phyloP scores from a whole-genome alignment of 2,113 vertebrate species.

The Xenopus tropicalis region DNA sequence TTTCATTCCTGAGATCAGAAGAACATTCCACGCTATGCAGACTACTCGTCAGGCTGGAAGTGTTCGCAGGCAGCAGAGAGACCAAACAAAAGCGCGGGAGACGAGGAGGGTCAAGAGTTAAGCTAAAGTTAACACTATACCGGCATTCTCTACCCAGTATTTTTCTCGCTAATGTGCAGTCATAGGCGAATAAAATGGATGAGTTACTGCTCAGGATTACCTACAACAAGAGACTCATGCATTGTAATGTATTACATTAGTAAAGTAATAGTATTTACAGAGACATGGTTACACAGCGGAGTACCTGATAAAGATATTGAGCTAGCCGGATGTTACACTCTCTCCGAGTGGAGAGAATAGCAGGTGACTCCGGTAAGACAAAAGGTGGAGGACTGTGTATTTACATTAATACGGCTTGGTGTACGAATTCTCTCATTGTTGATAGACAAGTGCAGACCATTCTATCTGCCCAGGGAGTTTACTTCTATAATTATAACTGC shows the following conservation, averaged over 20 bases:
- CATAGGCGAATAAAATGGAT: neutral
- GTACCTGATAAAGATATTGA: neutral
- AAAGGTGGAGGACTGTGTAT: neutral
- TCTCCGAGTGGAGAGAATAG: neutral
- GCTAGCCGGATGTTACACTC: neutral
- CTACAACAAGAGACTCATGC: neutral
- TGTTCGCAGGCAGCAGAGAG: neutral
- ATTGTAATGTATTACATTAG: conserved; percentile 1
- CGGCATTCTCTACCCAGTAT: neutral
- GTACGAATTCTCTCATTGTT: neutral
- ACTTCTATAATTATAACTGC: neutral
- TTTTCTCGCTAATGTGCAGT: neutral
- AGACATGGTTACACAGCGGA: neutral
- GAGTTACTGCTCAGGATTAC: neutral
- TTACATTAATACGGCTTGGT: neutral
- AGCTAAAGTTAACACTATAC: neutral
- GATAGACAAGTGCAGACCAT: neutral
- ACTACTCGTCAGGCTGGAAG: neutral
- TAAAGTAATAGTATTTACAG: neutral
- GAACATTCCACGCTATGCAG: neutral
- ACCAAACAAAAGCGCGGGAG: neutral
- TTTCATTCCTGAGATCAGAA: neutral
- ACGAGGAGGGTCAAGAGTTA: neutral
- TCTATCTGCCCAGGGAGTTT: neutral
- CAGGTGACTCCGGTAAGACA: neutral